These are phyloP conservation scores for Acridotheres tristis DNA, from an alignment of 2,797 vertebrate genomes.

Conservation along the genomic window DNA sequence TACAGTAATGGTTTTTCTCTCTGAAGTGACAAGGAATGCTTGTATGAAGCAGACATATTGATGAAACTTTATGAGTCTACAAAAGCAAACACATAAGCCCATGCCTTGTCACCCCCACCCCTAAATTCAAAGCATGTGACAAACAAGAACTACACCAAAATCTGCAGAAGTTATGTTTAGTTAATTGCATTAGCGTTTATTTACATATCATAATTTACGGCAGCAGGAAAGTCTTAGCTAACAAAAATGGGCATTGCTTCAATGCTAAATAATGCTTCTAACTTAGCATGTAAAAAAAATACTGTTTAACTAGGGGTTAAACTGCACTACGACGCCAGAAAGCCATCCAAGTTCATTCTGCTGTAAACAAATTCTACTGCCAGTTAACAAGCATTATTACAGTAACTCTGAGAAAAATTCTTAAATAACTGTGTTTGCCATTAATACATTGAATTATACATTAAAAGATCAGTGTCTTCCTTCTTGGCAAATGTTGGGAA, in stretches of 20 bases:
- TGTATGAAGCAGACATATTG: constrained; percentile 36
- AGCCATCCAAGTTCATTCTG: constrained; percentile 2
- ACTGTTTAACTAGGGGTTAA: constrained; percentile 22
- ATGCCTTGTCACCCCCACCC: constrained; percentile 15
- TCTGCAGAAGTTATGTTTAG: constrained; percentile 26
- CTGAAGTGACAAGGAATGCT: constrained; percentile 42
- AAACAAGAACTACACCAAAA: not conserved
- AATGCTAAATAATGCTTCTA: not conserved
- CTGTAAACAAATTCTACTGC: constrained; percentile 33
- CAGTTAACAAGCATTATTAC: constrained; percentile 29
- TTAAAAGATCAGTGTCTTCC: not conserved
- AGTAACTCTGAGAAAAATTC: constrained; percentile 16
- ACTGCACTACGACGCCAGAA: not conserved
- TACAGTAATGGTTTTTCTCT: constrained; percentile 11
- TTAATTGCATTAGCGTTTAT: constrained; percentile 34
- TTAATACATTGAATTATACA: not conserved
- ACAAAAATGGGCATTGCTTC: not conserved
- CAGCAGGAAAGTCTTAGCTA: not conserved
- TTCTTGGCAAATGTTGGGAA: not conserved
- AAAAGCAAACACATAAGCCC: constrained; percentile 21
- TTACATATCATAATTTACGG: not conserved
- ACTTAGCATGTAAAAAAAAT: constrained; percentile 16
- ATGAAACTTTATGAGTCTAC: constrained; percentile 21
- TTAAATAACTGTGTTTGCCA: constrained; percentile 6
- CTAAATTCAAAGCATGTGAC: constrained; percentile 71